Conservation (phyloP, 2,888 invertebrate genomes). For the Cerastoderma edule region DNA sequence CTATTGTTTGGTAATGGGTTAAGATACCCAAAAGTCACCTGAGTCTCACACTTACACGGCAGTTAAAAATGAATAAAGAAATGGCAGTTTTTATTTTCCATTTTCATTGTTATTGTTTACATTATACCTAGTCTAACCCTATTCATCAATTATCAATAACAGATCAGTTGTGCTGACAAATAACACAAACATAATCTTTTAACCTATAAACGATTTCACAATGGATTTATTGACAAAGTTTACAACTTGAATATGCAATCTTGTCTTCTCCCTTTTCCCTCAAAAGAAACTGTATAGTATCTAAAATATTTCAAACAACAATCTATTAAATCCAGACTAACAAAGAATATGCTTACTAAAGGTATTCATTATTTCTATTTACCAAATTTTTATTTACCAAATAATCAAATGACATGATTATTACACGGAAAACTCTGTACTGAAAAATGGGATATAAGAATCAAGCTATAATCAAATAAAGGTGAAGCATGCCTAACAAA, state of each 20-base stretch:
- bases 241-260: conserved; percentile 8
- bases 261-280: background rate
- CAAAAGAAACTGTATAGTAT: no score
- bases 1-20: no score
- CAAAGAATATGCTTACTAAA: no score
- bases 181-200: conserved; percentile 18
- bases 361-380: background rate
- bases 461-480: background rate
- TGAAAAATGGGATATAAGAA: background rate
- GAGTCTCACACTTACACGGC: no score
- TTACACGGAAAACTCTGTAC: background rate
- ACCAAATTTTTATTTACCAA: background rate
- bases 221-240: conserved; percentile 6
- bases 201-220: conserved; percentile 10
- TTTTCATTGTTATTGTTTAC: no score
- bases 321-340: no score
- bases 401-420: background rate
- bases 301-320: no score
- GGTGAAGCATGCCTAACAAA: conserved; percentile 3
- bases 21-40: no score
- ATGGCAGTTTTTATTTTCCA: no score
- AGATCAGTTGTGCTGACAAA: conserved; percentile 4
- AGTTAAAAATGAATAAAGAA: no score
- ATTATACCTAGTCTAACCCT: no score
- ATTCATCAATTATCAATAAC: conserved; percentile 13